A percentile compares a stretch with the other conserved stretches of the same genome.
phyloP scores from a whole-genome alignment of 35 echinoderm and acorn worm species.

The Strongylocentrotus purpuratus region DNA sequence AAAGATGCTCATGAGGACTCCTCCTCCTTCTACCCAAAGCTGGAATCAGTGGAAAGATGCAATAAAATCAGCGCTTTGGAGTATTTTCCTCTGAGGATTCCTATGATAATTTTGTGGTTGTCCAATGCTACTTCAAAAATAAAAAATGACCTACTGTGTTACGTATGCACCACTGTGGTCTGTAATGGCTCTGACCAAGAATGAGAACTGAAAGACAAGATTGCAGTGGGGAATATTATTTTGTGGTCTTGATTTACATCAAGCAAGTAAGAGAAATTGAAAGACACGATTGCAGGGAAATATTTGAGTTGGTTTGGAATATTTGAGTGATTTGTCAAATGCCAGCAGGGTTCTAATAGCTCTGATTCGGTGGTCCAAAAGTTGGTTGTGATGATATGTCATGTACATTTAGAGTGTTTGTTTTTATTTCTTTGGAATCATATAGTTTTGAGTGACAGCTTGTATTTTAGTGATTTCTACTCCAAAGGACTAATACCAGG shows the following conservation, averaged over 20 bases:
- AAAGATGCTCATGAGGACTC: no score
- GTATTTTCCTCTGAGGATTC: neutral
- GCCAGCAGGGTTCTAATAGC: constrained; percentile 28
- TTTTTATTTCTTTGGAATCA: neutral
- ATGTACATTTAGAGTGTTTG: neutral
- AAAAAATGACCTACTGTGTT: neutral
- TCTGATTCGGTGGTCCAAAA: neutral
- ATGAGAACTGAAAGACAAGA: neutral
- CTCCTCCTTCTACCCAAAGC: neutral
- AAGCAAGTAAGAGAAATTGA: constrained; percentile 20
- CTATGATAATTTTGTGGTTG: neutral
- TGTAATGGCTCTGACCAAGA: neutral
- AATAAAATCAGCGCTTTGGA: neutral
- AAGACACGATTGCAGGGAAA: constrained; percentile 1
- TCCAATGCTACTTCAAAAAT: neutral
- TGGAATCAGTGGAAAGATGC: neutral
- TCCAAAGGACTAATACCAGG: neutral
- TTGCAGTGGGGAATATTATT: neutral
- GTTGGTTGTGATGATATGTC: neutral
- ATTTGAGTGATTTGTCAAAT: constrained; percentile 21
- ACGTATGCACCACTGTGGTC: neutral
- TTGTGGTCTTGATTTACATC: neutral
- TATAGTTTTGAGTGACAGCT: neutral
- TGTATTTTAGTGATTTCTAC: neutral
- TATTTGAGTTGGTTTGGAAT: constrained; percentile 18